Evolutionary conservation across 2,888 invertebrate species (phyloP), one percentile per base, ranked within the genome.

Genomic region (Lasioglossum villosulum): DNA sequence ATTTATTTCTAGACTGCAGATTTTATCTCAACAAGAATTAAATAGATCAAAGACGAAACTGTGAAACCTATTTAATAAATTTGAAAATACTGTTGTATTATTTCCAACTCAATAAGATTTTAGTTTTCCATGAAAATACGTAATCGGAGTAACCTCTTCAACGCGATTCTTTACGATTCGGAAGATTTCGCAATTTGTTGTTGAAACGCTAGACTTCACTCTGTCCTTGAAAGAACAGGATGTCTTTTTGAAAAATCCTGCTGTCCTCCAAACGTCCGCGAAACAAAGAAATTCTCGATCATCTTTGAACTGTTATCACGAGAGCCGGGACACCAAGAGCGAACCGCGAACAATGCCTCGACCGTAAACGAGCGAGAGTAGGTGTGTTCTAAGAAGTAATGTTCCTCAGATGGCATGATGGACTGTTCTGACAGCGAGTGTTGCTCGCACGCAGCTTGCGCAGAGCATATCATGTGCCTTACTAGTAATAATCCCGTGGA

Each of bases 341-440:
- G 72, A 72, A 42, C 42, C 19, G 30, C 72, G 12, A 34, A 37
- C n/a, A 73, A 73, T 16, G n/a, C 45, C 27, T 30, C 30, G 70
- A 78, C 45, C 19, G 27, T 34, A 34, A 52, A 27, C 34, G n/a
- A n/a, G 37, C 4, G 52, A 2, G 52, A 37, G 63, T 56, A 30
- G 30, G 48, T 39, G 70, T 34, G 34, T 77, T 76, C 39, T 72
- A 86, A 86, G 45, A 72, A 80, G 37, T 74, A 63, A 71, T 80
- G 63, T 86, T 90, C 75, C 88, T 84, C 96, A 99, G 99, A 99
- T 96, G 99, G 99, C 91, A 98, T 99, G 97, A 97, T 97, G 92
- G 99, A 99, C 96, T 99, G 99, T 96, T 98, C 99, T 89, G 99
- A 99, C 96, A 99, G 99, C 95, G 99, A 99, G 96, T 99, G 99